Percentiles rank a stretch among this genome's conserved stretches.
phyloP scores from a whole-genome alignment of 1,140 invertebrate species.

The Drosophila seguyi region DNA sequence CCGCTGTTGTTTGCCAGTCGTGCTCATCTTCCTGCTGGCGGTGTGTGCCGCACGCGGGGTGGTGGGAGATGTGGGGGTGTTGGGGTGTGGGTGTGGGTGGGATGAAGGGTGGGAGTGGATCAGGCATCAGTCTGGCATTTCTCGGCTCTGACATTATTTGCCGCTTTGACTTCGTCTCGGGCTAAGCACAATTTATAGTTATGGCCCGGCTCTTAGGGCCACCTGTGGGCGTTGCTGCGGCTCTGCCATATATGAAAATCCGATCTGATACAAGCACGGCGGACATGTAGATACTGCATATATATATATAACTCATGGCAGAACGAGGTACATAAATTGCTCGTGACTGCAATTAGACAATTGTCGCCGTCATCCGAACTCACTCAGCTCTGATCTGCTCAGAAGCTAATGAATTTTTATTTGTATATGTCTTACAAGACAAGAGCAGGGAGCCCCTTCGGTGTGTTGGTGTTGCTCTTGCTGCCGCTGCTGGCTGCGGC shows the following conservation, averaged over 20 bases:
- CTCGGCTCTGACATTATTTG: constrained; percentile 49
- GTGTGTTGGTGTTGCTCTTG: constrained; percentile 72
- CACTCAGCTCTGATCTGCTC: constrained; percentile 52
- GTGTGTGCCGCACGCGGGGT: constrained; percentile 25
- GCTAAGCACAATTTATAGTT: constrained; percentile 61
- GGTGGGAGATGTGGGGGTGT: constrained; percentile 7
- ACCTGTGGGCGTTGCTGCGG: constrained; percentile 60
- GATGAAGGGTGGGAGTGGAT: constrained; percentile 25
- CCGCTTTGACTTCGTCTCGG: constrained; percentile 36
- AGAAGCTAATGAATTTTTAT: constrained; percentile 80
- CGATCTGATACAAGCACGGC: constrained; percentile 44
- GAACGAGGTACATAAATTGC: constrained; percentile 78
- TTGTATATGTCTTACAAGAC: constrained; percentile 79
- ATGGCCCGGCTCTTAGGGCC: constrained; percentile 55
- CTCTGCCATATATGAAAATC: constrained; percentile 23
- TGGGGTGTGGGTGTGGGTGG: constrained; percentile 10
- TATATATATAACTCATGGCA: constrained; percentile 75
- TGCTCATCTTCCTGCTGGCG: constrained; percentile 72
- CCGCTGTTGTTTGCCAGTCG: constrained; percentile 66
- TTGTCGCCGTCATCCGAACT: constrained; percentile 74
- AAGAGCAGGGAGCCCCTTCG: constrained; percentile 48
- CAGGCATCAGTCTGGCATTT: constrained; percentile 50
- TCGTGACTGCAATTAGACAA: constrained; percentile 83
- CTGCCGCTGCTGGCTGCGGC: constrained; percentile 32
- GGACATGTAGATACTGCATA: constrained; percentile 18